These are phyloP conservation scores for Palythoa grandis DNA, from an alignment of 92 coral and sea anemone genomes.

Conservation along the genomic window DNA sequence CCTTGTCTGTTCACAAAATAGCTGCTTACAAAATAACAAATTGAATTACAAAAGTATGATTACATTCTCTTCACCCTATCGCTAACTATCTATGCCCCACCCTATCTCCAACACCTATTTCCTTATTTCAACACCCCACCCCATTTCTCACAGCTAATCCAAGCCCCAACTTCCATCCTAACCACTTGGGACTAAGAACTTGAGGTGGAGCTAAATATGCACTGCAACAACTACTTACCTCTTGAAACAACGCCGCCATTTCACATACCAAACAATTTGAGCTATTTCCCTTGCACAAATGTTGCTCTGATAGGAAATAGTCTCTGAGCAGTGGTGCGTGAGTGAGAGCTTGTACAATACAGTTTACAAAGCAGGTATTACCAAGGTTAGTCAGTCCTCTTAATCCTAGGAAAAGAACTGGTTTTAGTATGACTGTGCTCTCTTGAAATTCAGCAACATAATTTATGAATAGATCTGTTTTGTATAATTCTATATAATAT, in stretches of 20 bases:
- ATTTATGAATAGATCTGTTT: no score
- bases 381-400: constrained; percentile 97
- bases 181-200: not conserved
- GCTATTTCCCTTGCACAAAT: constrained; percentile 80
- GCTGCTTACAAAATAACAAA: no score
- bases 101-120: not conserved
- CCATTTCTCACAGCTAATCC: not conserved
- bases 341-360: constrained; percentile 94
- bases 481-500: no score
- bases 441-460: no score
- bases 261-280: constrained; percentile 93
- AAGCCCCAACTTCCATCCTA: not conserved
- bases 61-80: not conserved
- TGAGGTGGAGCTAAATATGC: not conserved
- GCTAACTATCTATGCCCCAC: not conserved
- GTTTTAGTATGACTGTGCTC: not conserved
- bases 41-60: no score
- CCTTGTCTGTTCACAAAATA: no score
- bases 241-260: constrained; percentile 94
- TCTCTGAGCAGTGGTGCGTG: constrained; percentile 96
- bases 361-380: constrained; percentile 97
- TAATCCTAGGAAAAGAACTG: constrained; percentile 65
- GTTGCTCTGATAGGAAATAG: constrained; percentile 96
- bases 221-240: constrained; percentile 57
- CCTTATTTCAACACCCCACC: not conserved